Evolutionary conservation across 2,888 invertebrate genomes (phyloP), one percentile per base, ranked within the genome.

Genomic region (Thecophora atra): DNA sequence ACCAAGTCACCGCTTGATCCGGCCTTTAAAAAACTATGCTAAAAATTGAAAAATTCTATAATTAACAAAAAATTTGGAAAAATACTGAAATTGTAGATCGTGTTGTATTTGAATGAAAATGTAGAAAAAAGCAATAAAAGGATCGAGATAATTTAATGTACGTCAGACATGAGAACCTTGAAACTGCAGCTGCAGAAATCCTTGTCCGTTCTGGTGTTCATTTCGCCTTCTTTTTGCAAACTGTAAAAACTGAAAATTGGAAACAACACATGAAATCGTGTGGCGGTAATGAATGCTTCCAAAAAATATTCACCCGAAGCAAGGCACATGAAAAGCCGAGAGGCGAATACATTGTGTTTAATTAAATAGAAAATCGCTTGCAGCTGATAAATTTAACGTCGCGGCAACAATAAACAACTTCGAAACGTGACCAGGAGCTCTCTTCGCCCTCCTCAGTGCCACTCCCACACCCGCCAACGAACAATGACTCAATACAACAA

Each of bases 331-430:
- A 15, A 1, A 21, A 56, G 56, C 56, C 19, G 26, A 24, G 28
- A 21, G 13, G 24, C 58, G 54, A 54, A 21, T 28, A 15, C 28
- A 17, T n/a, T n/a, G 13, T 58, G 58, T 26, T 58, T 58, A 58
- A 58, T 58, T 58, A 58, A 28, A 58, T 58, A 58, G 58, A 58
- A 58, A 58, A 26, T 28, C 58, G 58, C 24, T 28, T 28, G 58
- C 3, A 4, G 58, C 58, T 6, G 28, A 13, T 58, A 24, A 24
- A 58, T 26, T 58, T 24, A 24, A 58, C 24, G 26, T 11, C 58
- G 24, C 6, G 13, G 28, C 28, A 15, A 8, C 26, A 1, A 8
- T 1, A 3, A 26, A 7, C 7, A 26, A 6, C 26, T 17, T 15
- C 3, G 4, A 24, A 19, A 7, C 2, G 7, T 58, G 15, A 24